Conservation (phyloP, 2,113 vertebrate species). For the Rhinolophus ferrumequinum region DNA sequence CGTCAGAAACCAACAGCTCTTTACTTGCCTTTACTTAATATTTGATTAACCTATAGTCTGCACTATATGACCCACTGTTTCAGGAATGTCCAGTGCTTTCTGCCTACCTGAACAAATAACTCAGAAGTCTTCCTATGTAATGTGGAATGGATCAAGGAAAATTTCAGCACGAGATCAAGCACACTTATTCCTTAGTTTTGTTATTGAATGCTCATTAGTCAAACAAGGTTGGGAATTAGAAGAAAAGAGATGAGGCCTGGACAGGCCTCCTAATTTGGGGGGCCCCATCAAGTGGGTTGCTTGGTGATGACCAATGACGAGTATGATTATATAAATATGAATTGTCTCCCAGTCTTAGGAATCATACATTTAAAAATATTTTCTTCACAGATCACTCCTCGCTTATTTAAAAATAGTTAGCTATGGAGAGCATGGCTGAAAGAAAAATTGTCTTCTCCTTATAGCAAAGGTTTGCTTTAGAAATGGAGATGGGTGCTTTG, state of each 20-base stretch:
- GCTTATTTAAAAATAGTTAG: constrained; percentile 28
- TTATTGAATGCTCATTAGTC: background rate
- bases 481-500: background rate
- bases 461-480: constrained; percentile 35
- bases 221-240: background rate
- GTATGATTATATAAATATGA: constrained; percentile 12
- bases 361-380: background rate
- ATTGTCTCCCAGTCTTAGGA: background rate
- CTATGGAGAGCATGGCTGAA: background rate
- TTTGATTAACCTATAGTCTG: no score
- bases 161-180: background rate
- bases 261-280: background rate
- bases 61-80: background rate
- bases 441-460: background rate
- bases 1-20: background rate
- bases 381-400: background rate
- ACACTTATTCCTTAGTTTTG: background rate
- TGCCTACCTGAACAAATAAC: background rate
- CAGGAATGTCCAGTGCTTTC: background rate
- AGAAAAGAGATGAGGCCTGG: background rate
- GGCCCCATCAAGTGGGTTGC: background rate
- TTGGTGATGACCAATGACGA: background rate
- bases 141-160: background rate
- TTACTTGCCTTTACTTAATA: no score
- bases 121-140: background rate